Base-by-base conservation (phyloP, 2,797 vertebrate genomes). In the Syngnathus rostellatus region DNA sequence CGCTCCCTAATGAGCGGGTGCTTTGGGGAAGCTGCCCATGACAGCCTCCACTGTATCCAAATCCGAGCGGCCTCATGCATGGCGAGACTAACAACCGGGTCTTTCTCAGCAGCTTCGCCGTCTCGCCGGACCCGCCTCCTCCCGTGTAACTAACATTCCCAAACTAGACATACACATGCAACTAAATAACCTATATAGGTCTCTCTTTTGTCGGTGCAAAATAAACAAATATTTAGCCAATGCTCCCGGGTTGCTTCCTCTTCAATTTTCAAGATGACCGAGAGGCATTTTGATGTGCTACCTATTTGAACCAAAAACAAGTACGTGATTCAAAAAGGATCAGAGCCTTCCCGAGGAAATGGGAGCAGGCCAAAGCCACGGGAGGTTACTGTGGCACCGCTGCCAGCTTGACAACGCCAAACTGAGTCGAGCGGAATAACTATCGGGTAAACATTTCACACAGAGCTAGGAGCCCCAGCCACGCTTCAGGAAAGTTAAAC, bases 1-100 rank as follows among this genome's bases (percentile, higher is more conserved):
- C 73, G 72, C 80, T 83, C 86, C 81, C 83, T 91, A 90, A 91
- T 90, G 88, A 91, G 89, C 78, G 63, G 70, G 78, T 66, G 76
- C 79, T 80, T 77, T 39, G 79, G 83, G 83, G 77, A 87, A 86
- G 76, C 81, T 72, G 67, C 76, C 85, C 85, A 85, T 81, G 81
- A 77, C 81, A 77, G 81, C 76, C 68, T 60, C 68, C 73, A 65
- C 76, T 66, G 73, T 48, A 77, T 81, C 79, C 81, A 72, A 77
- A 74, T 19, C 19, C 64, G 25, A 57, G 4, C 61, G 48, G 63
- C 51, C 73, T 76, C 74, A 73, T 70, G 75, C 75, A 74, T 78
- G 77, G 74, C 70, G 66, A 70, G 51, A 68, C 75, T 73, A 86
- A 87, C 80, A 88, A 87, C 80, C 77, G 25, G 67, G 54, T 69